Evolutionary conservation across 2,113 vertebrate species (phyloP).

Genomic region (Anser brachyrhynchus): DNA sequence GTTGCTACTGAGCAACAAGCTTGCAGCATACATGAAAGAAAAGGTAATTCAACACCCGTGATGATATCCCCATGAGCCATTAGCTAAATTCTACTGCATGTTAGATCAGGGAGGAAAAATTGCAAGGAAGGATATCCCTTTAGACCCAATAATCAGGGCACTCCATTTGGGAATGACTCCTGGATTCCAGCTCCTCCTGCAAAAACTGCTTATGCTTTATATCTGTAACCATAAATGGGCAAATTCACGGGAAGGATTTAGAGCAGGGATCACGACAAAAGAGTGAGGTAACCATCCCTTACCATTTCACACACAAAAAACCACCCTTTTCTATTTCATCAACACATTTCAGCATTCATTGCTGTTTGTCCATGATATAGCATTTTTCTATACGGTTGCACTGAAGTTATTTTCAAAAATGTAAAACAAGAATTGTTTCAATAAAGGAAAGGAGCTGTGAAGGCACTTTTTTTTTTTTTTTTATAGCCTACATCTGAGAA

Average conservation of each 20-base stretch:
- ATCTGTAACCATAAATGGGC: not conserved
- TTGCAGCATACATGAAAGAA: not conserved
- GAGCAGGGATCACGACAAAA: not conserved
- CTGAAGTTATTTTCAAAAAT: not conserved
- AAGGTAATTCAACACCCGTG: not conserved
- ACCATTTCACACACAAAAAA: not conserved
- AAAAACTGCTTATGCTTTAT: not conserved
- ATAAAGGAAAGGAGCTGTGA: not conserved
- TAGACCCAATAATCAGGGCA: not conserved
- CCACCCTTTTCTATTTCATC: not conserved
- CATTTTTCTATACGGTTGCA: not conserved
- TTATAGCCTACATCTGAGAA: not conserved
- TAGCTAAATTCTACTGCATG: not conserved
- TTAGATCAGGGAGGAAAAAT: not conserved
- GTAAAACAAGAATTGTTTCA: not conserved
- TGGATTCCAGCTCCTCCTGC: not conserved
- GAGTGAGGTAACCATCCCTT: not conserved
- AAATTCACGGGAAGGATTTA: not conserved
- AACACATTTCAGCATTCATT: not conserved
- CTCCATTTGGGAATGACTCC: not conserved
- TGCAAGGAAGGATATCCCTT: accelerated
- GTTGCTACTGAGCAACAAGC: not conserved
- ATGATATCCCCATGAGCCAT: not conserved
- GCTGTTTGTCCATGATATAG: not conserved
- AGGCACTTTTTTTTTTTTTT: not conserved